A percentile compares a stretch with the other conserved stretches of the same genome.
Conservation (phyloP, 37 sponge, comb jelly and placozoan genomes). For the Cliona cf. orientalis region DNA sequence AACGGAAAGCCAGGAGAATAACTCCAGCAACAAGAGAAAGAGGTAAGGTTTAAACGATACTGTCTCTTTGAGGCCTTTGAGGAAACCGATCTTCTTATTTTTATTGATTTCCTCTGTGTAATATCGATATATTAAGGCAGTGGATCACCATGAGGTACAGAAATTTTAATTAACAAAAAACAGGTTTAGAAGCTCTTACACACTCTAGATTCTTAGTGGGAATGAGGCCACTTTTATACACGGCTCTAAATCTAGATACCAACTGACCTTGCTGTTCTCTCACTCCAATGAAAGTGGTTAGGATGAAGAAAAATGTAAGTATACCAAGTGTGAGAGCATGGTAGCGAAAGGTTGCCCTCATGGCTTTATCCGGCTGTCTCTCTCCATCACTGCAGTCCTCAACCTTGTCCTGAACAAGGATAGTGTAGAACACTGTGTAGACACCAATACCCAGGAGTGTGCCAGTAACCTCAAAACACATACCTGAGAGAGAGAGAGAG, state of each 20-base stretch:
- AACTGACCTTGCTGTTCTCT: conserved; percentile 66
- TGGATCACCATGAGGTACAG: not conserved
- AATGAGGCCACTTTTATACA: too few species aligned
- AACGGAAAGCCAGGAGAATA: conserved; percentile 76
- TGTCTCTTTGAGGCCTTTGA: conserved; percentile 36
- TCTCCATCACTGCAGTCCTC: conserved; percentile 1
- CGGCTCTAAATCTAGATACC: not conserved
- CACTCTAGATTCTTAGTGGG: not conserved
- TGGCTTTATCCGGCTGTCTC: not conserved
- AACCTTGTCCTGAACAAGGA: not conserved
- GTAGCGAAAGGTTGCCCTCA: conserved; percentile 52
- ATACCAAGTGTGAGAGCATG: conserved; percentile 55
- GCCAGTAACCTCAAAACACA: conserved; percentile 67
- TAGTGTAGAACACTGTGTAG: conserved; percentile 49
- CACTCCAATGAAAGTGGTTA: conserved; percentile 61
- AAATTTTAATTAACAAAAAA: too few species aligned
- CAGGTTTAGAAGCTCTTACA: not conserved
- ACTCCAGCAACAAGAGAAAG: conserved; percentile 42
- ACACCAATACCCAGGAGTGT: conserved; percentile 72
- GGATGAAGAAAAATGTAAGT: conserved; percentile 37
- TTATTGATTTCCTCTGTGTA: conserved; percentile 29
- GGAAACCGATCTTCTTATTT: conserved; percentile 53
- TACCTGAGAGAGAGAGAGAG: conserved; percentile 41
- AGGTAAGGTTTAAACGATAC: conserved; percentile 63
- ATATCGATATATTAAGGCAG: not conserved